Evolutionary conservation across 1,140 invertebrate species (phyloP).

Genomic region (Protaetia brevitarsis): DNA sequence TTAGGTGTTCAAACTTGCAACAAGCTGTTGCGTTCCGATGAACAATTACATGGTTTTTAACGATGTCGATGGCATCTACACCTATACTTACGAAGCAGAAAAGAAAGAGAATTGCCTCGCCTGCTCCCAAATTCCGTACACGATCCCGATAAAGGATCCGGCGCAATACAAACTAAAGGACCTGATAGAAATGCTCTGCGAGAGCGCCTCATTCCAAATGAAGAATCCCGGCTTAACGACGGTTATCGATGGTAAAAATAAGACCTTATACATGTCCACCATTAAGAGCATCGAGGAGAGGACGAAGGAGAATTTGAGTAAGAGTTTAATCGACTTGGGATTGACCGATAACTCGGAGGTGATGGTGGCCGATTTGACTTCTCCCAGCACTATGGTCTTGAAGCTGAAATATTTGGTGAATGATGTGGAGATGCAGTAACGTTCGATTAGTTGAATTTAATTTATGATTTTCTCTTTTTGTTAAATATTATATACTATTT

Average conservation of each 20-base stretch:
- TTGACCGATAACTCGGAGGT: conserved; percentile 78
- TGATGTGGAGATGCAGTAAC: conserved; percentile 53
- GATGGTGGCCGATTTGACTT: conserved; percentile 86
- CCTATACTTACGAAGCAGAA: conserved; percentile 92
- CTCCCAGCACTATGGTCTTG: conserved; percentile 73
- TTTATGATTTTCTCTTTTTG: conserved; percentile 19
- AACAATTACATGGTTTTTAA: conserved; percentile 98
- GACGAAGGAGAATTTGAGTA: conserved; percentile 83
- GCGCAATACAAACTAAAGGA: conserved; percentile 74
- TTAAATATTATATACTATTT: conserved; percentile 20
- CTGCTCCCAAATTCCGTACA: conserved; percentile 75
- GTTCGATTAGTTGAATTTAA: not conserved
- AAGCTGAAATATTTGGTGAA: conserved; percentile 61
- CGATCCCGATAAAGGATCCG: conserved; percentile 66
- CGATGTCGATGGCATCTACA: conserved; percentile 94
- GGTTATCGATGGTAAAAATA: conserved; percentile 75
- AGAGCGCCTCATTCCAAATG: conserved; percentile 76
- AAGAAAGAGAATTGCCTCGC: conserved; percentile 80
- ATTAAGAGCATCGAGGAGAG: conserved; percentile 86
- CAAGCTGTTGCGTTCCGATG: conserved; percentile 82
- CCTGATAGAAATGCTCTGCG: conserved; percentile 75
- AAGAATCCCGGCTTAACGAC: conserved; percentile 84
- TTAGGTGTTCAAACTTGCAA: conserved; percentile 91
- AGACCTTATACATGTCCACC: conserved; percentile 89
- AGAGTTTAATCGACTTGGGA: conserved; percentile 80